phyloP scores from a whole-genome alignment of 2,888 invertebrate genomes.

The Sceliomorpha sp. region DNA sequence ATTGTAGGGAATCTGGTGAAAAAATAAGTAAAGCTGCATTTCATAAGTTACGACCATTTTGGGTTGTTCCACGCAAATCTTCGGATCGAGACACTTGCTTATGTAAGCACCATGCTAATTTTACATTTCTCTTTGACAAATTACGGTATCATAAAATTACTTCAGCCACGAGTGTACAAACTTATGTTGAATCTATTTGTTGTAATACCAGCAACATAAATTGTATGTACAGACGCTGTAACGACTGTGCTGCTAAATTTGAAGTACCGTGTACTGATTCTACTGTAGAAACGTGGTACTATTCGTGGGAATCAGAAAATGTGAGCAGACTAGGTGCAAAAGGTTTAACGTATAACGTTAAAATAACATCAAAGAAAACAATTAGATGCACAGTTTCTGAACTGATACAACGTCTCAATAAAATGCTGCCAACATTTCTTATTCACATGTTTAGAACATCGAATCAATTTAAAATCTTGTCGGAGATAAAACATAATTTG shows the following conservation, averaged over 20 bases:
- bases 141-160: slow-evolving; percentile 15
- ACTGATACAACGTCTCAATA: slow-evolving; percentile 13
- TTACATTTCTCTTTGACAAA: slow-evolving; percentile 20
- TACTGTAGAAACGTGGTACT: slow-evolving; percentile 14
- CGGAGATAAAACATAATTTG: slow-evolving; percentile 11
- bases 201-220: slow-evolving; percentile 13
- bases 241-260: slow-evolving; percentile 9
- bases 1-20: neutral
- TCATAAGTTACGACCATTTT: slow-evolving; percentile 25
- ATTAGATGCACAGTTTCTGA: slow-evolving; percentile 15
- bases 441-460: slow-evolving; percentile 16
- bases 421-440: slow-evolving; percentile 12
- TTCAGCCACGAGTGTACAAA: neutral
- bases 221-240: slow-evolving; percentile 17
- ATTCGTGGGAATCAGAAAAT: slow-evolving; percentile 18
- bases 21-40: slow-evolving; percentile 14
- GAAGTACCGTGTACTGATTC: neutral
- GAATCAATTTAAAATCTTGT: slow-evolving; percentile 13
- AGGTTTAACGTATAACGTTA: slow-evolving; percentile 26
- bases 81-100: slow-evolving; percentile 28
- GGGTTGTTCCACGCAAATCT: slow-evolving; percentile 18
- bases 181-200: slow-evolving; percentile 8
- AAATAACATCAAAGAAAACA: slow-evolving; percentile 20
- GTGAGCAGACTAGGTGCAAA: slow-evolving; percentile 22
- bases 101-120: slow-evolving; percentile 34